phyloP scores from a whole-genome alignment of 2,888 invertebrate genomes.

The Nasonia oneida region DNA sequence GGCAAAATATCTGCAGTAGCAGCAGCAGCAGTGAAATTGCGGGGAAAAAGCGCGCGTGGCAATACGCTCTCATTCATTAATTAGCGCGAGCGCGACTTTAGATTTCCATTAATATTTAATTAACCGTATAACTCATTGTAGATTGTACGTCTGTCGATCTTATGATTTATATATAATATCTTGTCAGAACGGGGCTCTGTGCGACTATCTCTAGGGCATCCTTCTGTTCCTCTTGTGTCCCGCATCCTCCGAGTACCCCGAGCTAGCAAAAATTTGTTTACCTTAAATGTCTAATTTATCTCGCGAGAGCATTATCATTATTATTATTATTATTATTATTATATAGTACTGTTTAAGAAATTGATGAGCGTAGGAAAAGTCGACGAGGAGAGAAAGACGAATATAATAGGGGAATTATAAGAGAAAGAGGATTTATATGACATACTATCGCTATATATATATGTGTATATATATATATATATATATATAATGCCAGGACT shows the following conservation, averaged over 20 bases:
- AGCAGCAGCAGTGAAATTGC: conserved; percentile 6
- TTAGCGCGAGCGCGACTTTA: conserved; percentile 35
- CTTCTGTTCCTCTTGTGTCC: background rate
- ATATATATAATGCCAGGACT: conserved; percentile 15
- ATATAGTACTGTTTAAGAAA: conserved; percentile 38
- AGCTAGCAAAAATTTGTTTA: conserved; percentile 66
- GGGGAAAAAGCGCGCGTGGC: conserved; percentile 6
- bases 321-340: conserved; percentile 23
- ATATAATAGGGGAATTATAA: background rate
- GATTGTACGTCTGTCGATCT: conserved; percentile 29
- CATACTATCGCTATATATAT: background rate
- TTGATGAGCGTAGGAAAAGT: conserved; percentile 29
- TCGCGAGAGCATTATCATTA: conserved; percentile 28
- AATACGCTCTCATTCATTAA: conserved; percentile 13
- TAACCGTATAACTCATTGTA: conserved; percentile 36
- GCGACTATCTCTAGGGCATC: background rate
- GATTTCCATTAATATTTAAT: conserved; percentile 35
- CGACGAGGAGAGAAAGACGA: conserved; percentile 32
- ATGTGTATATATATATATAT: too few relatives aligned
- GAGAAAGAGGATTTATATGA: conserved; percentile 25
- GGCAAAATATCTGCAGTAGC: background rate
- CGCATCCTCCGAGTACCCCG: conserved; percentile 5
- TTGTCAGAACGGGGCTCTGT: conserved; percentile 5
- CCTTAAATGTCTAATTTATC: conserved; percentile 67
- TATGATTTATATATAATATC: conserved; percentile 18